Percentiles rank a stretch among this genome's conserved stretches.
These are phyloP conservation scores for Molanna angustata DNA, from an alignment of 2,888 invertebrate genomes.

Conservation along the genomic window DNA sequence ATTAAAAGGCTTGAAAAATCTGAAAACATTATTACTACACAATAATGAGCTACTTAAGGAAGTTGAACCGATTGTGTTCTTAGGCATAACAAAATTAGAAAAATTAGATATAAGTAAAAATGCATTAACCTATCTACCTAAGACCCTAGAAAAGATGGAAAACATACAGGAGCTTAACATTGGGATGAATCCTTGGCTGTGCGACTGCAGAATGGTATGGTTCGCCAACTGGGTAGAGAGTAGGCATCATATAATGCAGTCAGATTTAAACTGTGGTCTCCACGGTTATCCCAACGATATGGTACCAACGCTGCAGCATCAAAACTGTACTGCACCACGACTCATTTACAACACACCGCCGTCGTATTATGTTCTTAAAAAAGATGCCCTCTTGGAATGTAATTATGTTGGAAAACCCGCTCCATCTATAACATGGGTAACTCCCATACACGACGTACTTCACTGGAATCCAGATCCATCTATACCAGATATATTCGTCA, in stretches of 20 bases:
- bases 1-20: slow-evolving; percentile 60
- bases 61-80: slow-evolving; percentile 62
- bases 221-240: slow-evolving; percentile 62
- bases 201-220: slow-evolving; percentile 86
- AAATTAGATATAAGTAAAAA: slow-evolving; percentile 70
- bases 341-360: slow-evolving; percentile 61
- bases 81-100: slow-evolving; percentile 59
- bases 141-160: slow-evolving; percentile 63
- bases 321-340: slow-evolving; percentile 67
- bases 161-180: slow-evolving; percentile 64
- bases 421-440: slow-evolving; percentile 84
- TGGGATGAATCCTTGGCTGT: slow-evolving; percentile 76
- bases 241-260: slow-evolving; percentile 51
- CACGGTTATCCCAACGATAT: slow-evolving; percentile 67
- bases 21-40: slow-evolving; percentile 59
- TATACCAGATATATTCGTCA: slow-evolving; percentile 62
- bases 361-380: slow-evolving; percentile 61
- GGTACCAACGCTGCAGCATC: slow-evolving; percentile 64
- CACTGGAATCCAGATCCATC: slow-evolving; percentile 76
- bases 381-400: slow-evolving; percentile 73
- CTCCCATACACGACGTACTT: slow-evolving; percentile 67
- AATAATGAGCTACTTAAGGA: slow-evolving; percentile 60
- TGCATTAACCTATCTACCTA: slow-evolving; percentile 67
- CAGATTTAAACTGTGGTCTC: slow-evolving; percentile 63
- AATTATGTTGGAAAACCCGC: slow-evolving; percentile 71